Conservation (phyloP, 2,113 vertebrate genomes). For the Xiphias gladius region DNA sequence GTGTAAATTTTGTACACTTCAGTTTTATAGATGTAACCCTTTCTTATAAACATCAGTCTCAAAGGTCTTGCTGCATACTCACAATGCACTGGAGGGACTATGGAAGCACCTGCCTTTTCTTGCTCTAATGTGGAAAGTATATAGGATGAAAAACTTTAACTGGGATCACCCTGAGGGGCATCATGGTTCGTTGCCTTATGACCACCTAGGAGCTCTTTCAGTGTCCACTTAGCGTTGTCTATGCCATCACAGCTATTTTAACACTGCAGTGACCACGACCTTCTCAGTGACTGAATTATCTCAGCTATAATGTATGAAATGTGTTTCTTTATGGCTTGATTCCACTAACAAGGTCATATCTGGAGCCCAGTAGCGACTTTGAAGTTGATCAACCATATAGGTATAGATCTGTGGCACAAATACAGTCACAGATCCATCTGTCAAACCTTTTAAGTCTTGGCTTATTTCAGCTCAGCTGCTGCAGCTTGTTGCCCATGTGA, state of each 20-base stretch:
- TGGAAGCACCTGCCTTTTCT: not conserved
- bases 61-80: not conserved
- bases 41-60: constrained; percentile 2
- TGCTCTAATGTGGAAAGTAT: constrained; percentile 2
- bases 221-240: constrained; percentile 9
- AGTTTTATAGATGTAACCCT: not conserved
- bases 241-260: constrained; percentile 37
- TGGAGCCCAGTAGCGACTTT: constrained; percentile 29
- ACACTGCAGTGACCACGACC: constrained; percentile 30
- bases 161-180: constrained; percentile 22
- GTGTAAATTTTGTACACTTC: not conserved
- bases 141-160: not conserved
- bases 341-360: constrained; percentile 40
- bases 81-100: not conserved
- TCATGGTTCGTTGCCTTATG: constrained; percentile 36
- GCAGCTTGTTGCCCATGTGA: constrained; percentile 20
- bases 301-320: constrained; percentile 23
- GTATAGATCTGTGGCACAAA: too few species aligned
- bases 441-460: not conserved
- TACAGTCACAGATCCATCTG: constrained; percentile 8
- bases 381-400: constrained; percentile 31
- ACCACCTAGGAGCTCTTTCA: constrained; percentile 37
- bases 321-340: constrained; percentile 44
- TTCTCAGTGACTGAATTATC: constrained; percentile 19
- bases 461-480: not conserved